Base-by-base conservation (phyloP, 92 coral and sea anemone genomes). In the Paramuricea clavata region DNA sequence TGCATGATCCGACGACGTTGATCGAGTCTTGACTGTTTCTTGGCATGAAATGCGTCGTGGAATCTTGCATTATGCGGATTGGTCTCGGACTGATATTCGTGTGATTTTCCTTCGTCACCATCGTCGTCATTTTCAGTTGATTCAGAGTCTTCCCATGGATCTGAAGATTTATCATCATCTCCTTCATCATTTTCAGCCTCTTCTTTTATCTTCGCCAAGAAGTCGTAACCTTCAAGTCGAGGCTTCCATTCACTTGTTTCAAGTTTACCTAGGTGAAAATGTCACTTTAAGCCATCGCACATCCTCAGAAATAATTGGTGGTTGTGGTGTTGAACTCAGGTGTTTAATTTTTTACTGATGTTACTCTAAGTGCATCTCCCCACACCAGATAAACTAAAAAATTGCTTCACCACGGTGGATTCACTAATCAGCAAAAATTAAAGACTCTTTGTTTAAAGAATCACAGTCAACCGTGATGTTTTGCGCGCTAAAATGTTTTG, bases 191-290 rank as follows among this genome's bases (percentile, higher is more conserved):
- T 87, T 6, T 83, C 78, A 25, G 90, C 92, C 22, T 91, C 96
- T 57, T 94, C 92, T 23, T 93, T 93, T 28, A 97, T 91, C 83
- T 91, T 87, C 12, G 72, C 62, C 43, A 97, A 85, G 73, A 91
- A 97, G 79, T 97, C 97, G 76, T 97, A 97, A 1, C 99, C 99
- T 21, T 97, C 99, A 74, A 94, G 82, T 31, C 92, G 87, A 2
- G 99, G 99, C 54, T 90, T 88, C 99, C 99, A 97, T 50, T 90
- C 88, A 9, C 82, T 85, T 10, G 85, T 90, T 64, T 72, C 41
- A 26, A 96, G 88, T 49, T 75, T 70, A 54, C 92, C 99, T 96
- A 65, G 7, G 15, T 16, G 44, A 39, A 39, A 10, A 39, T 39
- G 72, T 1, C 44, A 31, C 16, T n/a, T n/a, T n/a, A n/a, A n/a